Base-by-base conservation (phyloP, 2,888 invertebrate species). In the Myathropa florea region DNA sequence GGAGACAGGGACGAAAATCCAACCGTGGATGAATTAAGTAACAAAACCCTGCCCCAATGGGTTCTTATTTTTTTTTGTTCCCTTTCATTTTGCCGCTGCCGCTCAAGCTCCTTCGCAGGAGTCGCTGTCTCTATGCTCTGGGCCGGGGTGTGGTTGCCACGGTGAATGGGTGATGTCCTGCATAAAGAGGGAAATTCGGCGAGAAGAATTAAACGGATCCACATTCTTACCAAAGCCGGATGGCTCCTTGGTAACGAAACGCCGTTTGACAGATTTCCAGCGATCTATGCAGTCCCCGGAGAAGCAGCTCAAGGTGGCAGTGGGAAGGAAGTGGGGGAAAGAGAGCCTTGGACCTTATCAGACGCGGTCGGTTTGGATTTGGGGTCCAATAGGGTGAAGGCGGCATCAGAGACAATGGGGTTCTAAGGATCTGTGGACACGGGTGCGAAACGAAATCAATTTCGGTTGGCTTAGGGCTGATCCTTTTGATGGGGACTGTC, bases 21-120 rank as follows among this genome's bases (percentile, higher is more conserved):
- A 83, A 86, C 86, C 73, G 73, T 78, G 82, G 86, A 86, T 86
- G 86, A 86, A 83, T 86, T 86, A 86, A 86, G 86, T 86, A 86
- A 86, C 86, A 83, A 86, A 83, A 86, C 77, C 77, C 76, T 72
- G 30, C 73, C 36, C 30, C 53, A 72, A 46, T 14, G 53, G n/a
- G 46, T 61, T 72, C 33, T 65, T 28, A 57, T 26, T 65, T 46
- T n/a, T 46, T 46, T 57, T 24, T 12, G 10, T 57, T 10, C 10
- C 28, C 28, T 14, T 7, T 24, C 68, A n/a, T n/a, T n/a, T n/a
- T n/a, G n/a, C n/a, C n/a, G 4, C 65, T 26, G 24, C 12, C 65
- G 26, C 57, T 30, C 64, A 57, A 67, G 63, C 73, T 46, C 63
- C 77, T 76, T 57, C n/a, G 36, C n/a, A 80, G 65, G 75, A 75